Conservation (phyloP, 2,797 vertebrate genomes). For the Falco columbarius region DNA sequence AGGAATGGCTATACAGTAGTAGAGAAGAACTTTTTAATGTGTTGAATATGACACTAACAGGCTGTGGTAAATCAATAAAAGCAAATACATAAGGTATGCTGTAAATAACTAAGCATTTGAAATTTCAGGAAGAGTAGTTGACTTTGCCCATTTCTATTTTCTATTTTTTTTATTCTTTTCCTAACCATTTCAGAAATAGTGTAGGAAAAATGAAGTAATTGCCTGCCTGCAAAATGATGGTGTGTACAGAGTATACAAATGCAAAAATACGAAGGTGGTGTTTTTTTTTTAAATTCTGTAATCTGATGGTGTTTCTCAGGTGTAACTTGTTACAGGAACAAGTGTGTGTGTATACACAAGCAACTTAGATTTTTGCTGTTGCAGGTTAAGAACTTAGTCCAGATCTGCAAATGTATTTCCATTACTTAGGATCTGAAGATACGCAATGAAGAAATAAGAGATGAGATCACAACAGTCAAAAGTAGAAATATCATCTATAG, state of each 20-base stretch:
- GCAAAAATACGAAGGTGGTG: background rate
- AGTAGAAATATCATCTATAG: constrained; percentile 14
- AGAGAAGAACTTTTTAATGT: background rate
- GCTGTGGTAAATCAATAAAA: background rate
- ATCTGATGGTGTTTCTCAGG: background rate
- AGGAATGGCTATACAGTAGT: background rate
- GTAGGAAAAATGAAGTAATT: background rate
- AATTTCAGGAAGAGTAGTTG: background rate
- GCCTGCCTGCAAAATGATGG: background rate
- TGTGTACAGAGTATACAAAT: background rate
- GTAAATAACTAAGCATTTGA: background rate
- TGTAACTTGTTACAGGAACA: background rate
- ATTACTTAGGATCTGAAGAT: constrained; percentile 24
- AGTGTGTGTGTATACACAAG: background rate
- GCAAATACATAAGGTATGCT: background rate
- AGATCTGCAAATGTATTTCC: constrained; percentile 9
- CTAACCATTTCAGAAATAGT: background rate
- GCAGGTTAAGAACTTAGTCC: background rate
- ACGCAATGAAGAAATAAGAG: constrained; percentile 19
- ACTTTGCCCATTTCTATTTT: background rate
- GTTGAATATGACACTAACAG: background rate
- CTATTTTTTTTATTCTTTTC: background rate
- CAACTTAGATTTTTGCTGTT: background rate
- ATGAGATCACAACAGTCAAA: constrained; percentile 26
- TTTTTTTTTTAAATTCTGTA: background rate